A percentile compares a stretch with the other conserved stretches of the same genome.
These are phyloP conservation scores for Tapirus terrestris DNA, from an alignment of 2,113 vertebrate genomes.

Conservation along the genomic window DNA sequence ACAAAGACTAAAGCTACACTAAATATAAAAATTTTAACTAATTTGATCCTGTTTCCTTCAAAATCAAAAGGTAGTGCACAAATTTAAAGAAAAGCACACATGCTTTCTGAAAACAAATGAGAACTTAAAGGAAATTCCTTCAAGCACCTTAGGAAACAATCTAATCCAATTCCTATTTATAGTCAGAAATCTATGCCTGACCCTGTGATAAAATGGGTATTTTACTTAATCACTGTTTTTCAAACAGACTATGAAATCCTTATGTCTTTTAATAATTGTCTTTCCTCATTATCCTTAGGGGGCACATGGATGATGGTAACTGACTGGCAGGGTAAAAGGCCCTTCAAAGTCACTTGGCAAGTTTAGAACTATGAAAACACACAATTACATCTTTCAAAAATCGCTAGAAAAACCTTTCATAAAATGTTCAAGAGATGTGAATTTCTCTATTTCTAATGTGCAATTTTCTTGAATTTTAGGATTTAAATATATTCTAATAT, in stretches of 20 bases:
- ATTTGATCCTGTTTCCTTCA: conserved; percentile 22
- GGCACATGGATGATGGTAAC: neutral
- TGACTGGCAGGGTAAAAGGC: neutral
- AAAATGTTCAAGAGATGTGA: neutral
- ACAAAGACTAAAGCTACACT: conserved; percentile 9
- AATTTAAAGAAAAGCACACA: neutral
- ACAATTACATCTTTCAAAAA: neutral
- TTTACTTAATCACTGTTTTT: neutral
- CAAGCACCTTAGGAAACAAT: conserved; percentile 32
- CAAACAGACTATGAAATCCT: neutral
- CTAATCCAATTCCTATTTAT: neutral
- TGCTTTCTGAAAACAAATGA: neutral
- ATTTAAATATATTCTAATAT: conserved; percentile 12
- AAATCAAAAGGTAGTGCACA: conserved; percentile 20
- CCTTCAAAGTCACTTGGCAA: neutral
- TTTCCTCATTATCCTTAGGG: neutral
- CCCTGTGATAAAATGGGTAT: neutral
- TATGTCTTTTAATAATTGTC: neutral
- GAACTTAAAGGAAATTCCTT: conserved; percentile 10
- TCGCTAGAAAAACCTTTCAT: neutral
- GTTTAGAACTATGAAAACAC: neutral
- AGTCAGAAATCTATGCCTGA: neutral
- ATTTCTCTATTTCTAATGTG: conserved; percentile 34
- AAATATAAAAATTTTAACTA: conserved; percentile 32
- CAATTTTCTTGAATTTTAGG: neutral